These are phyloP conservation scores for Drosophila guanche DNA, from an alignment of 1,140 invertebrate genomes.

Conservation along the genomic window DNA sequence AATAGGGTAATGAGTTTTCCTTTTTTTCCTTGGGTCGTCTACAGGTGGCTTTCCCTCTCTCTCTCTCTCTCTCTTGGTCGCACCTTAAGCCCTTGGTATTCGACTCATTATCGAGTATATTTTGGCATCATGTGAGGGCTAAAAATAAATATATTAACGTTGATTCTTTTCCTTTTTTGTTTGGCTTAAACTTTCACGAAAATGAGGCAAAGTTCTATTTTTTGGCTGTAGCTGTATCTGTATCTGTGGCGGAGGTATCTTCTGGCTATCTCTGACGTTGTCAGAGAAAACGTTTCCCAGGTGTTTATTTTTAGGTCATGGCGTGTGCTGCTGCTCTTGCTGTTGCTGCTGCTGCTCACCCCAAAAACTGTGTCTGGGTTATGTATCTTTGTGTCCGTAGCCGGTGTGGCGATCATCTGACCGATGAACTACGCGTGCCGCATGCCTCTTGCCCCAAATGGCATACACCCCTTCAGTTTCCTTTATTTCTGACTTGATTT, in stretches of 20 bases:
- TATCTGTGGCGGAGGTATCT: conserved; percentile 27
- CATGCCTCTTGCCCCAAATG: conserved; percentile 14
- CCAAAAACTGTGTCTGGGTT: conserved; percentile 35
- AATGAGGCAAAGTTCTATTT: conserved; percentile 81
- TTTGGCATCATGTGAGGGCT: conserved; percentile 62
- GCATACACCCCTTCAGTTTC: conserved; percentile 1
- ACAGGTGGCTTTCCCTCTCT: conserved; percentile 58
- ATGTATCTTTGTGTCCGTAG: not conserved
- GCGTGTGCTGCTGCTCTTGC: conserved; percentile 55
- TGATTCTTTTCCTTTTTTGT: conserved; percentile 36
- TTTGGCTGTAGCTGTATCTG: conserved; percentile 35
- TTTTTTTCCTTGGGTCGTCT: conserved; percentile 65
- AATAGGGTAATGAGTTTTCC: conserved; percentile 75
- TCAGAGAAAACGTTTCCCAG: conserved; percentile 46
- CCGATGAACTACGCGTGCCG: conserved; percentile 34
- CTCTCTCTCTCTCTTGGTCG: too few species aligned
- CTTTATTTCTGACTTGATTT: conserved; percentile 5
- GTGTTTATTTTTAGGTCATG: conserved; percentile 75
- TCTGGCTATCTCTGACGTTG: conserved; percentile 62
- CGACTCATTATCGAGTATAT: too few species aligned
- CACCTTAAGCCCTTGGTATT: too few species aligned
- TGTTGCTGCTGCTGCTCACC: conserved; percentile 36
- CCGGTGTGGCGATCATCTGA: conserved; percentile 1
- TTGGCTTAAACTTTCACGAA: conserved; percentile 66
- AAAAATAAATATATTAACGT: conserved; percentile 49